A percentile compares a stretch with the other conserved stretches of the same genome.
Conservation (phyloP, 2,888 invertebrate species). For the Hypena proboscidalis region DNA sequence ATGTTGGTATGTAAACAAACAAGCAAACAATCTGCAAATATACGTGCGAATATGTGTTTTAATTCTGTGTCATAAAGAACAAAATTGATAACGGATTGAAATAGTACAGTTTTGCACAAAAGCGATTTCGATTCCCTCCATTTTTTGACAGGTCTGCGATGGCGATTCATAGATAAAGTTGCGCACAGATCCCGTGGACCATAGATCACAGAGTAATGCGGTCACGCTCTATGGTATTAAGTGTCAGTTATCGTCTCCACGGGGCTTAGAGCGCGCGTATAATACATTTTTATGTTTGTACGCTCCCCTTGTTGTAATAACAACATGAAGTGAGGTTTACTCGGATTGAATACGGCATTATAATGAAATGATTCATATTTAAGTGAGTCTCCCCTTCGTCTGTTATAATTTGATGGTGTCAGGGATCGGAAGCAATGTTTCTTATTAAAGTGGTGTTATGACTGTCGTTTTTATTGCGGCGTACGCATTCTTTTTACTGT, state of each 20-base stretch:
- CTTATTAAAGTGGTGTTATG: constrained; percentile 82
- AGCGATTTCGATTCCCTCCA: constrained; percentile 61
- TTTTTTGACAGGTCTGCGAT: constrained; percentile 66
- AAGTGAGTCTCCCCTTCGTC: constrained; percentile 82
- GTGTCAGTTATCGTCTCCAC: constrained; percentile 84
- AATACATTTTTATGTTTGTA: constrained; percentile 79
- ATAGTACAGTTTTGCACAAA: constrained; percentile 54
- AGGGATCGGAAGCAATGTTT: constrained; percentile 81
- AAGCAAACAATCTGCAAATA: constrained; percentile 15
- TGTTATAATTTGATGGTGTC: constrained; percentile 79
- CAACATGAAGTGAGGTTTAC: constrained; percentile 83
- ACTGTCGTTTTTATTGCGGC: constrained; percentile 70
- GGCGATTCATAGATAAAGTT: constrained; percentile 73
- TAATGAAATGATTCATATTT: constrained; percentile 86
- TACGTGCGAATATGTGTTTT: constrained; percentile 57
- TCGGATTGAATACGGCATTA: constrained; percentile 84
- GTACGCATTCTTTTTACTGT: constrained; percentile 44
- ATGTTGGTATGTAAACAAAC: constrained; percentile 33
- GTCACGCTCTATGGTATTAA: constrained; percentile 85
- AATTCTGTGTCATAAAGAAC: constrained; percentile 48
- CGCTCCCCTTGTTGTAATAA: constrained; percentile 80
- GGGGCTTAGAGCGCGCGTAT: constrained; percentile 73
- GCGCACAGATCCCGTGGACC: constrained; percentile 68
- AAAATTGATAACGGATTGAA: constrained; percentile 40
- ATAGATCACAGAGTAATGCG: constrained; percentile 84